Conservation (phyloP, 2,888 invertebrate species). For the Parelbella ahira region DNA sequence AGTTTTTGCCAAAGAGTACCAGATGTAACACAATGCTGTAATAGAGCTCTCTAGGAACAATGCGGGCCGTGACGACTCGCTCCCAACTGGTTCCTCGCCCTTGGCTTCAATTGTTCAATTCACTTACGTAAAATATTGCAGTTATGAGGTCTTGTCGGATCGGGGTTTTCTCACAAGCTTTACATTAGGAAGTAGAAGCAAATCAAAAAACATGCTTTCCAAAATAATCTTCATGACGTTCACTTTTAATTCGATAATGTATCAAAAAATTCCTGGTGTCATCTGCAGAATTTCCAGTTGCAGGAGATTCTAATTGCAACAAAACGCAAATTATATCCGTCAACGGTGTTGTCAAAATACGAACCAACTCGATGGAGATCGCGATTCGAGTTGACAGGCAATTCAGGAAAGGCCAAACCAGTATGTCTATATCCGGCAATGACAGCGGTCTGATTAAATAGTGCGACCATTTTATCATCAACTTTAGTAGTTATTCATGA, state of each 20-base stretch:
- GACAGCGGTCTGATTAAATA: constrained; percentile 8
- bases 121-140: constrained; percentile 8
- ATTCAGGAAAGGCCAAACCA: constrained; percentile 20
- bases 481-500: constrained; percentile 15
- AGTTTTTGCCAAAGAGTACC: constrained; percentile 23
- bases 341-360: constrained; percentile 19
- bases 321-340: constrained; percentile 8
- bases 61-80: constrained; percentile 26
- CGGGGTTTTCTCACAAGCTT: too few species aligned
- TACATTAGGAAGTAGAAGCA: too few species aligned
- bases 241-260: too few species aligned
- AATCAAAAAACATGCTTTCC: too few species aligned
- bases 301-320: too few species aligned
- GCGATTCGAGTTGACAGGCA: constrained; percentile 14
- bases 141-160: constrained; percentile 6
- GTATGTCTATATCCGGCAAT: constrained; percentile 17
- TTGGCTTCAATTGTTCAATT: constrained; percentile 25
- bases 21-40: constrained; percentile 26
- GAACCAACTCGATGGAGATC: constrained; percentile 17
- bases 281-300: too few species aligned
- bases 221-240: too few species aligned
- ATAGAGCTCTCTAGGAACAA: constrained; percentile 26
- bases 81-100: constrained; percentile 29
- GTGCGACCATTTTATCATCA: constrained; percentile 12
- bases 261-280: too few species aligned